Conservation (phyloP, 1,140 invertebrate genomes). For the Bilobella aurantiaca region DNA sequence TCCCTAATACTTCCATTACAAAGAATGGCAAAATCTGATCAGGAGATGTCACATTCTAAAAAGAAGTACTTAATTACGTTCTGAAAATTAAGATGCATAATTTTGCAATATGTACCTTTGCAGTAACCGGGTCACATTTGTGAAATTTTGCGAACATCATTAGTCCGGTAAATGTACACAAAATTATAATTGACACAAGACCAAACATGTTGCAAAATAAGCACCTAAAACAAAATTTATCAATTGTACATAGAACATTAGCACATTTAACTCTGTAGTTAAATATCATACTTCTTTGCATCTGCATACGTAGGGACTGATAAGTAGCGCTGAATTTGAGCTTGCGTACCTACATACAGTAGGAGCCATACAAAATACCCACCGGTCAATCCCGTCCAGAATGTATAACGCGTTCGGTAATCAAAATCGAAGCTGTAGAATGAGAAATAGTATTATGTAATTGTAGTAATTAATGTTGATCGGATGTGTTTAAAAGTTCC, state of each 20-base stretch:
- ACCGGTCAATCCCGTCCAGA: conserved; percentile 79
- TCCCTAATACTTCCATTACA: conserved; percentile 59
- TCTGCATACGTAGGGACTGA: conserved; percentile 35
- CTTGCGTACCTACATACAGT: conserved; percentile 84
- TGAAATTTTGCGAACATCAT: conserved; percentile 17
- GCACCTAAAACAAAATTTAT: conserved; percentile 5
- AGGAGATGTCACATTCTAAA: conserved; percentile 21
- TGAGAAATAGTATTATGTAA: too few relatives aligned
- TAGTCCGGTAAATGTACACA: conserved; percentile 8
- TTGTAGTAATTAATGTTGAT: too few relatives aligned
- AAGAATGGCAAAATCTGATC: conserved; percentile 59
- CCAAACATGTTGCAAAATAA: conserved; percentile 20
- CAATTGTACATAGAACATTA: too few relatives aligned
- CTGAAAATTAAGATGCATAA: background rate
- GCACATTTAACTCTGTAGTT: too few relatives aligned
- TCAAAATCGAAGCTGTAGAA: conserved; percentile 40
- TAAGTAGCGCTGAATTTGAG: conserved; percentile 45
- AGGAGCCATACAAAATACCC: conserved; percentile 83
- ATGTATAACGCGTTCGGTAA: conserved; percentile 57
- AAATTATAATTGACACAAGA: conserved; percentile 10
- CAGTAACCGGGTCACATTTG: conserved; percentile 15
- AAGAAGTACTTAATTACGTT: conserved; percentile 16
- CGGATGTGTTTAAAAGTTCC: too few relatives aligned
- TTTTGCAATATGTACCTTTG: conserved; percentile 2
- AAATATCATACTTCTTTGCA: conserved; percentile 39